phyloP scores from a whole-genome alignment of 92 coral and sea anemone genomes.

The Phymanthus crucifer region DNA sequence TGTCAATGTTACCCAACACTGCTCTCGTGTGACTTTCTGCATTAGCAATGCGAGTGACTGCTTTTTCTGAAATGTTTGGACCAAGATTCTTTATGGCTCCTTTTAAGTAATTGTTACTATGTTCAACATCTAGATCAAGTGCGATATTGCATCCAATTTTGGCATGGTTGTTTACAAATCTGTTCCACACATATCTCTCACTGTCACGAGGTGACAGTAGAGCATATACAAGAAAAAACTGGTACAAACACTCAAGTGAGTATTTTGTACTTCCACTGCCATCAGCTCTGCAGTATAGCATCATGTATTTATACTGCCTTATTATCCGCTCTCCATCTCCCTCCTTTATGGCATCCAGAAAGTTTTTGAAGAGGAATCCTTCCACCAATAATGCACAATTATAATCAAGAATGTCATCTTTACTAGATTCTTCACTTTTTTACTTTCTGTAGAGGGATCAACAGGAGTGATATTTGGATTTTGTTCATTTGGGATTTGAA shows the following conservation, averaged over 20 bases:
- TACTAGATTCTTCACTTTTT: background rate
- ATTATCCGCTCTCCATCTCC: conserved; percentile 65
- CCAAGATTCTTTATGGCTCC: conserved; percentile 23
- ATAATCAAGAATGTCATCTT: conserved; percentile 52
- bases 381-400: conserved; percentile 58
- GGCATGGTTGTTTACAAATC: conserved; percentile 34
- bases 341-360: conserved; percentile 63
- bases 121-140: conserved; percentile 50
- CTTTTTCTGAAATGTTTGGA: conserved; percentile 29
- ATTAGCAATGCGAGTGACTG: conserved; percentile 25
- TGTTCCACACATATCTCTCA: conserved; percentile 36
- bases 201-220: conserved; percentile 37
- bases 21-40: conserved; percentile 14
- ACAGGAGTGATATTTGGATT: background rate
- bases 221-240: conserved; percentile 34
- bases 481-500: background rate
- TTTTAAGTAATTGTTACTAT: conserved; percentile 41
- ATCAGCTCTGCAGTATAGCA: conserved; percentile 55
- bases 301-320: conserved; percentile 62
- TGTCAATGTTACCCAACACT: conserved; percentile 16
- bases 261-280: conserved; percentile 45
- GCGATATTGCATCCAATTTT: conserved; percentile 37
- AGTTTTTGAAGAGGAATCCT: conserved; percentile 51
- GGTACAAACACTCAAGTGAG: conserved; percentile 48
- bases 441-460: background rate